These are phyloP conservation scores for Apodemia duryi DNA, from an alignment of 2,888 invertebrate species.

Conservation along the genomic window DNA sequence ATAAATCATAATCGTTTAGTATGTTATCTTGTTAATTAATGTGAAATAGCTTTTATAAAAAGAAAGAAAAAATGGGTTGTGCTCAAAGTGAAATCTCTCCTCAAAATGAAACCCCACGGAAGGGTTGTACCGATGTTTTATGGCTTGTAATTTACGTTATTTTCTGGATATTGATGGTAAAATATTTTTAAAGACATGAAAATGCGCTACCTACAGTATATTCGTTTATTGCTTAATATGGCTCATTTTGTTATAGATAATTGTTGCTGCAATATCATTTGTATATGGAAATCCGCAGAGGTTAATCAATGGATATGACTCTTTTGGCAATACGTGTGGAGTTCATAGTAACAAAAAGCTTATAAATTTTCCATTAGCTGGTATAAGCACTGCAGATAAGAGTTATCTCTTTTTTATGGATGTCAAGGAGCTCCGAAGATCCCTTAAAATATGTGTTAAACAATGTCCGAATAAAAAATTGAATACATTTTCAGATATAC, in stretches of 20 bases:
- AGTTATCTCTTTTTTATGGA: constrained; percentile 92
- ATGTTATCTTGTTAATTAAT: too few relatives aligned
- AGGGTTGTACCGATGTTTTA: constrained; percentile 90
- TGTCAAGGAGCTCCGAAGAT: constrained; percentile 84
- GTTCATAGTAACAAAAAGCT: constrained; percentile 87
- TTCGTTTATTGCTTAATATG: background rate
- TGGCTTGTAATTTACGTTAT: constrained; percentile 88
- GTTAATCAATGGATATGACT: constrained; percentile 94
- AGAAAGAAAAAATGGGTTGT: constrained; percentile 78
- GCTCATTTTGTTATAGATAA: constrained; percentile 76
- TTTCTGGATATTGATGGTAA: constrained; percentile 92
- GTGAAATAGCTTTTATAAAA: background rate
- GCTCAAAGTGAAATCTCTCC: constrained; percentile 82
- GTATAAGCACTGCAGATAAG: constrained; percentile 88
- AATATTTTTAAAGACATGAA: constrained; percentile 28
- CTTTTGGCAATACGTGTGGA: constrained; percentile 97
- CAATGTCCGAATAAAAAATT: constrained; percentile 88
- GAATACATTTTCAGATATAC: constrained; percentile 82
- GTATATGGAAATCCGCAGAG: constrained; percentile 92
- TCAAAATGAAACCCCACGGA: constrained; percentile 79
- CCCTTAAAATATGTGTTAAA: constrained; percentile 93
- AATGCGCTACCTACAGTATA: background rate
- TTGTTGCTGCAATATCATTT: constrained; percentile 91
- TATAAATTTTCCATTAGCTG: constrained; percentile 86
- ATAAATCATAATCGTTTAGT: too few relatives aligned